Conservation (phyloP, 2,888 invertebrate genomes). For the Eurytoma adleriae region DNA sequence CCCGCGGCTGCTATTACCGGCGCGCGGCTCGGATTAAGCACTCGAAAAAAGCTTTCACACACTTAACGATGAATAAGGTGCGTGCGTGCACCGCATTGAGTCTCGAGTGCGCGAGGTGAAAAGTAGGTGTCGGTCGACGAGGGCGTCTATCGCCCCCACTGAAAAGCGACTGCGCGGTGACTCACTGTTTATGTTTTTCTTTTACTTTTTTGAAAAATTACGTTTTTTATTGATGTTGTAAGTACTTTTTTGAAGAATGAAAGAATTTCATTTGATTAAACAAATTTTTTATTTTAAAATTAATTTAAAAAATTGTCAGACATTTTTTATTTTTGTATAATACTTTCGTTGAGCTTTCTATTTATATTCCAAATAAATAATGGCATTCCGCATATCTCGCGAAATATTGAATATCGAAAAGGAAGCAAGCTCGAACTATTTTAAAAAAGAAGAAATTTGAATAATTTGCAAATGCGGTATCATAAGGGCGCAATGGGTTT, state of each 20-base stretch:
- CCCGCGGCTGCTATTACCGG: slow-evolving; percentile 61
- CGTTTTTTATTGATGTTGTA: too few species aligned
- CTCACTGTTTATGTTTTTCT: not conserved
- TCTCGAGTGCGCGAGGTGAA: slow-evolving; percentile 3
- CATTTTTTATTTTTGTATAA: not conserved
- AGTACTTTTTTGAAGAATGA: too few species aligned
- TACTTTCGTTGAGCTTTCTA: too few species aligned
- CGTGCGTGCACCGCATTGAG: slow-evolving; percentile 41
- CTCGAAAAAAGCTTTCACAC: slow-evolving; percentile 72
- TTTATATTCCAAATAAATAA: too few species aligned
- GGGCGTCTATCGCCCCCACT: not conserved
- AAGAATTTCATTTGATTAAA: not conserved
- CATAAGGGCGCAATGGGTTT: slow-evolving; percentile 32
- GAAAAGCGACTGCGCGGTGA: not conserved
- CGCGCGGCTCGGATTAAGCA: slow-evolving; percentile 67
- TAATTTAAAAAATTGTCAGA: not conserved
- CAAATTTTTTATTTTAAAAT: not conserved
- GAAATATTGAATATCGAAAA: not conserved
- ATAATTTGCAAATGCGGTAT: slow-evolving; percentile 18
- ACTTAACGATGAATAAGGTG: slow-evolving; percentile 69
- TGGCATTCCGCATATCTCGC: not conserved
- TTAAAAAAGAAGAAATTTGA: slow-evolving; percentile 20
- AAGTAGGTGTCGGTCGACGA: slow-evolving; percentile 32
- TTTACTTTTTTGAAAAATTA: not conserved
- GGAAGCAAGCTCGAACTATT: too few species aligned